Conservation (phyloP, 2,113 vertebrate species). For the Cyanocitta stelleri region DNA sequence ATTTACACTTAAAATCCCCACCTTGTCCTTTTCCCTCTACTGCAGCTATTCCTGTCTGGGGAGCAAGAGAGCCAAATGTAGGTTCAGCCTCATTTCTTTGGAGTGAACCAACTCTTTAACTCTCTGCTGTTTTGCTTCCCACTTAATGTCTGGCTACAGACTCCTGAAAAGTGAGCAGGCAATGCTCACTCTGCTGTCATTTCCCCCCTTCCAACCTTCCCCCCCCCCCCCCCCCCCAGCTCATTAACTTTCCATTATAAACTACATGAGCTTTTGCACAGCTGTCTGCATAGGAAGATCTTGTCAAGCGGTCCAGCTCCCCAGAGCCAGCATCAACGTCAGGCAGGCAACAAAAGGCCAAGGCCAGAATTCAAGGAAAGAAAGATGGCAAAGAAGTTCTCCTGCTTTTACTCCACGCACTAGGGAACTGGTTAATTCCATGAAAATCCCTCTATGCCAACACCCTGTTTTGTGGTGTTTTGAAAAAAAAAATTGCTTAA, state of each 20-base stretch:
- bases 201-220: neutral
- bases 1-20: neutral
- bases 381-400: neutral
- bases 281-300: neutral
- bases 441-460: constrained; percentile 14
- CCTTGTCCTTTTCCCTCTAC: neutral
- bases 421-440: neutral
- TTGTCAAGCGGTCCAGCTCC: neutral
- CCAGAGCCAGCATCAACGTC: neutral
- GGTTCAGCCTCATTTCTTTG: neutral
- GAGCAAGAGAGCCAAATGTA: neutral
- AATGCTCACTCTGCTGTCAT: neutral
- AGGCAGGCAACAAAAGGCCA: neutral
- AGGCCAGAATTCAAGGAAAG: neutral
- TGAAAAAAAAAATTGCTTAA: neutral
- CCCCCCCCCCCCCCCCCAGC: neutral
- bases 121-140: constrained; percentile 21
- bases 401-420: neutral
- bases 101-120: neutral
- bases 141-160: neutral
- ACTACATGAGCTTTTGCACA: neutral
- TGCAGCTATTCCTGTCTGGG: neutral
- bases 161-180: neutral
- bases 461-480: neutral
- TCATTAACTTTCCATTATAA: neutral